Evolutionary conservation across 1,140 invertebrate genomes (phyloP).

Genomic region (Polyergus mexicanus): DNA sequence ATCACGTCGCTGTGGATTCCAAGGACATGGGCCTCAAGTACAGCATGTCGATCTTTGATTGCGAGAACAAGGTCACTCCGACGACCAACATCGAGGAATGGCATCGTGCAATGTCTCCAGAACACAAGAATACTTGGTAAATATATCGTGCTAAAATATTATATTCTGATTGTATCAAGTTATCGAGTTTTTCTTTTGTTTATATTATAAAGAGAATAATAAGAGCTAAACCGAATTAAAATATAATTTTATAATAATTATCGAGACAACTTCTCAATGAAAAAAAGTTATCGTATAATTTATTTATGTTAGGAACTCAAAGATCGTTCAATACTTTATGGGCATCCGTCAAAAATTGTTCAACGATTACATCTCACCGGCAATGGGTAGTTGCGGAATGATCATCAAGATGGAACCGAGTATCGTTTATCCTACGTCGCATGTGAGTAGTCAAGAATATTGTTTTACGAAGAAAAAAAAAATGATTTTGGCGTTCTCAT

Average conservation of each 20-base stretch:
- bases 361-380: slow-evolving; percentile 69
- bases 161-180: background rate
- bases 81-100: slow-evolving; percentile 50
- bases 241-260: background rate
- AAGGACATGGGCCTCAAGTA: slow-evolving; percentile 80
- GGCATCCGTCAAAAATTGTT: slow-evolving; percentile 59
- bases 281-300: slow-evolving; percentile 3
- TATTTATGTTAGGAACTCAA: slow-evolving; percentile 44
- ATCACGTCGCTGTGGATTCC: slow-evolving; percentile 59
- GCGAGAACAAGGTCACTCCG: slow-evolving; percentile 75
- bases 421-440: slow-evolving; percentile 69
- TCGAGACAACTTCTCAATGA: background rate
- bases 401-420: slow-evolving; percentile 74
- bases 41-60: slow-evolving; percentile 76
- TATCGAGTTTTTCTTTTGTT: background rate
- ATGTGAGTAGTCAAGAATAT: slow-evolving; percentile 54
- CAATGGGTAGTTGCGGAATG: slow-evolving; percentile 71
- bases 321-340: slow-evolving; percentile 45
- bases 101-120: slow-evolving; percentile 42
- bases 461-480: background rate
- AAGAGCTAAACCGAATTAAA: background rate
- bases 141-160: background rate
- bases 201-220: background rate
- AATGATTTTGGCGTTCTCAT: slow-evolving; percentile 6
- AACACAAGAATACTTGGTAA: slow-evolving; percentile 69